Conservation (phyloP, 2,888 invertebrate species). For the Neuroscelio doddi region DNA sequence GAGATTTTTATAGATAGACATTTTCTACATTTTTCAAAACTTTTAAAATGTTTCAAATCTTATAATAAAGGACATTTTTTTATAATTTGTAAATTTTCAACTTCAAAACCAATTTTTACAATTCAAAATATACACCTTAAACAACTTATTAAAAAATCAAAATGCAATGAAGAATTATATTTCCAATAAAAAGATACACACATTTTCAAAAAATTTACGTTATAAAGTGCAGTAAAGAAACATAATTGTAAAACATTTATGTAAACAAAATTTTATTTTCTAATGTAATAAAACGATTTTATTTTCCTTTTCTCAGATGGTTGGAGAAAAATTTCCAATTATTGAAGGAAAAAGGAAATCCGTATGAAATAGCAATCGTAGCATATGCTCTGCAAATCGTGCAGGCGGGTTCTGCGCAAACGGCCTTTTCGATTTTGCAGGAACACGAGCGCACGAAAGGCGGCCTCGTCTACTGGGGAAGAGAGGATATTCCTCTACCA, state of each 20-base stretch:
- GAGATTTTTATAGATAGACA: no score
- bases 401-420: conserved; percentile 87
- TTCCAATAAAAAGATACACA: no score
- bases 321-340: conserved; percentile 87
- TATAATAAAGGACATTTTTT: no score
- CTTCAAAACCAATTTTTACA: no score
- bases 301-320: conserved; percentile 73
- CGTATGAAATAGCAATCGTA: conserved; percentile 90
- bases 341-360: conserved; percentile 80
- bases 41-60: no score
- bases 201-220: no score
- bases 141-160: no score
- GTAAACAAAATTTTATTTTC: no score
- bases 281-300: background rate
- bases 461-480: conserved; percentile 90
- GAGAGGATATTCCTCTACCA: conserved; percentile 84
- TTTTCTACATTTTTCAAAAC: no score
- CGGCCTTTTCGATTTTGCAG: conserved; percentile 84
- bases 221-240: background rate
- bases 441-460: conserved; percentile 81
- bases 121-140: no score
- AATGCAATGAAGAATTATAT: no score
- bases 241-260: background rate
- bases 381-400: conserved; percentile 89
- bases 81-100: no score